Base-by-base conservation (phyloP, 2,113 vertebrate species). In the Rhinoderma darwinii region DNA sequence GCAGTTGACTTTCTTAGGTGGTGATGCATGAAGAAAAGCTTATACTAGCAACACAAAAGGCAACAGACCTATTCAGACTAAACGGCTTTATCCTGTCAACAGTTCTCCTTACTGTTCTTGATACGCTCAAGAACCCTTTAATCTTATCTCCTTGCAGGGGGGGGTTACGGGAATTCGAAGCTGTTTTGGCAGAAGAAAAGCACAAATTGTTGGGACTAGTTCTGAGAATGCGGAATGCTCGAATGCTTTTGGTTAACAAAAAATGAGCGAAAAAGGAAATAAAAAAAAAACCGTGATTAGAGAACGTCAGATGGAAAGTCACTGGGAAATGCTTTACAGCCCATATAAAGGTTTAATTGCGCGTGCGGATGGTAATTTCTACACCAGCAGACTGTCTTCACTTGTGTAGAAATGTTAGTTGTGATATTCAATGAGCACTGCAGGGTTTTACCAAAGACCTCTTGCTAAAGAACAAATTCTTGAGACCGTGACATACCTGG, bases 111-210 rank as follows among this genome's bases (percentile, higher is more conserved):
- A 14, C 75, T 54, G 27, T 78, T 80, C 50, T 79, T 79, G 44
- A 32, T 27, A 30, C 20, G 22, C 30, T 51, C 35, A 41, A 41
- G 39, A 39, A 61, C 79, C 12, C 79, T 82, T 80, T 80, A 80
- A 80, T 80, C 78, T 80, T 39, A 80, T 39, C 32, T 80, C 25
- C 10, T 56, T 37, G 10, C 75, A 15, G 20, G 22, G 51, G n/a
- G 27, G 78, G 37, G 61, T 61, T 80, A 61, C 32, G 39, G 78
- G 77, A 79, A 37, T 59, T 25, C 50, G 78, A 80, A 59, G 56
- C 56, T 20, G 30, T 59, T 37, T 76, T 30, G 44, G n/a, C 73
- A 47, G 25, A 43, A 0, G 72, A 47, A 47, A 44, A 44, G 73
- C 43, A 30, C 73, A 76, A 17, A 76, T 43, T 44, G 72, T 27